phyloP scores from a whole-genome alignment of 1,140 invertebrate species.

The Drosophila rufa region DNA sequence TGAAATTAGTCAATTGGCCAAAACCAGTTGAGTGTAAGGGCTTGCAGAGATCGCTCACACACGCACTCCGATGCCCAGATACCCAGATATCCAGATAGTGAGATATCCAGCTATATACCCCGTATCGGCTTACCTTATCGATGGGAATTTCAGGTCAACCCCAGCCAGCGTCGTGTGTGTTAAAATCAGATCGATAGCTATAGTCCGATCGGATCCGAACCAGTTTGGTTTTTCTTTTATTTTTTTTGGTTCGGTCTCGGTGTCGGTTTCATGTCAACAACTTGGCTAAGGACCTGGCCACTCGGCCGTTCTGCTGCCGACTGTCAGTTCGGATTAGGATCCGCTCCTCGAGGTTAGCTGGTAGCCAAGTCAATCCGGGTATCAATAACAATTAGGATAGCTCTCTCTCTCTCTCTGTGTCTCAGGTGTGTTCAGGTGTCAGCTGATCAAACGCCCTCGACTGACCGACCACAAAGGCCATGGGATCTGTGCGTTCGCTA shows the following conservation, averaged over 20 bases:
- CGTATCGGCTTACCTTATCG: constrained; percentile 70
- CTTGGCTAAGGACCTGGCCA: constrained; percentile 65
- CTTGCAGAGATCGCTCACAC: constrained; percentile 66
- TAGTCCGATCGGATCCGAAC: constrained; percentile 50
- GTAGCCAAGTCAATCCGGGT: constrained; percentile 33
- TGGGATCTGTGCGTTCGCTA: constrained; percentile 43
- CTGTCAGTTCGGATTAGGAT: constrained; percentile 73
- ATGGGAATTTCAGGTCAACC: constrained; percentile 67
- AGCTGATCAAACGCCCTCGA: constrained; percentile 65
- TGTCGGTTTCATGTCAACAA: constrained; percentile 70
- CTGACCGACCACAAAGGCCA: constrained; percentile 60
- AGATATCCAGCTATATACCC: constrained; percentile 24
- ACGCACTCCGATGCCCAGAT: constrained; percentile 3
- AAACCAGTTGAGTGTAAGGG: constrained; percentile 77
- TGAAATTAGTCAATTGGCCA: constrained; percentile 39
- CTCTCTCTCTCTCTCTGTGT: constrained; percentile 9
- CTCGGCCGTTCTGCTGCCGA: constrained; percentile 62
- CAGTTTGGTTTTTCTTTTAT: constrained; percentile 39
- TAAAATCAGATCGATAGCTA: constrained; percentile 77
- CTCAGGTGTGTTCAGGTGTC: constrained; percentile 73
- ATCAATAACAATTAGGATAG: constrained; percentile 46
- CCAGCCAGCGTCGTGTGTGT: constrained; percentile 70
- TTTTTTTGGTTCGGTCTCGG: constrained; percentile 28
- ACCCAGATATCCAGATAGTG: constrained; percentile 8
- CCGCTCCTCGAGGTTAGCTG: constrained; percentile 22